These are phyloP conservation scores for Listronotus bonariensis DNA, from an alignment of 1,140 invertebrate species.

Conservation along the genomic window DNA sequence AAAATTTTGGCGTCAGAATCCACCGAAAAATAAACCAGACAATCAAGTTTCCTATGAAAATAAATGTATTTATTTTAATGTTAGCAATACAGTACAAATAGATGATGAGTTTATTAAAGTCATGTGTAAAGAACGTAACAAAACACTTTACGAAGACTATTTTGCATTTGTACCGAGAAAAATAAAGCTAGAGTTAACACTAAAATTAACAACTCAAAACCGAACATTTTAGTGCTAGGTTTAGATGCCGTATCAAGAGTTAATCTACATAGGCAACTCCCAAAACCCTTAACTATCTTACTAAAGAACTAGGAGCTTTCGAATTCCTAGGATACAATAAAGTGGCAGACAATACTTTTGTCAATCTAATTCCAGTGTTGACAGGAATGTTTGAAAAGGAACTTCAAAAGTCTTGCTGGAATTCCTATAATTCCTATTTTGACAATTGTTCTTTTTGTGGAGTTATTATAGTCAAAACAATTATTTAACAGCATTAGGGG, in stretches of 20 bases:
- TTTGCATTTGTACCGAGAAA: constrained; percentile 70
- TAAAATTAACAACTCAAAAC: constrained; percentile 45
- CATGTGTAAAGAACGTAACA: constrained; percentile 59
- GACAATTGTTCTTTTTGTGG: constrained; percentile 80
- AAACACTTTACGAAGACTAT: constrained; percentile 67
- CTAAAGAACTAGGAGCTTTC: constrained; percentile 63
- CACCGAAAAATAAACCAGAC: constrained; percentile 54
- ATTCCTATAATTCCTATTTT: constrained; percentile 56
- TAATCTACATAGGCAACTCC: constrained; percentile 84
- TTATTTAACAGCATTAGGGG: constrained; percentile 78
- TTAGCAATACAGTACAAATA: constrained; percentile 51
- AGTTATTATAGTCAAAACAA: constrained; percentile 70
- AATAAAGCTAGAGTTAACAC: constrained; percentile 21
- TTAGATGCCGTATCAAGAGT: constrained; percentile 84
- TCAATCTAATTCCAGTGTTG: constrained; percentile 76
- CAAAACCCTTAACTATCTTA: constrained; percentile 67
- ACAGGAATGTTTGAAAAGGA: constrained; percentile 68
- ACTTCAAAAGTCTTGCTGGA: constrained; percentile 65
- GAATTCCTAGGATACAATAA: constrained; percentile 82
- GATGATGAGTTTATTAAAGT: constrained; percentile 67
- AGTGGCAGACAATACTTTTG: constrained; percentile 82
- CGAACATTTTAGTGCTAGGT: constrained; percentile 79
- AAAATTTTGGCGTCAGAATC: constrained; percentile 61
- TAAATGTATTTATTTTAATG: constrained; percentile 56
- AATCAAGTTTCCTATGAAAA: constrained; percentile 56